A percentile compares a stretch with the other conserved stretches of the same genome.
These are phyloP conservation scores for Stramonita haemastoma DNA, from an alignment of 2,888 invertebrate genomes.

Conservation along the genomic window DNA sequence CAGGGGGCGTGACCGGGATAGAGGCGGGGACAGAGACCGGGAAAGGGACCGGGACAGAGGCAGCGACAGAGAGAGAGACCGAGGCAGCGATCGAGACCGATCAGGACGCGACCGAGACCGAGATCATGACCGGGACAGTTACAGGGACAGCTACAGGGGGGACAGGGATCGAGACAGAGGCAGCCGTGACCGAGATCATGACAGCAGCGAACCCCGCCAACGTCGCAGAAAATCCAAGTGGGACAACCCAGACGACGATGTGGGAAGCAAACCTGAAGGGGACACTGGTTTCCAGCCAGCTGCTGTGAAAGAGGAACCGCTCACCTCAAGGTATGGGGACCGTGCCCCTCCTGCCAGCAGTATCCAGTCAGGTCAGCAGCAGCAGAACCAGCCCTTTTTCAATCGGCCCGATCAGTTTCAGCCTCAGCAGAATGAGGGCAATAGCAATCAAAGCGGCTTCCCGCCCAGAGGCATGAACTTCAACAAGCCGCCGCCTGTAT, in stretches of 20 bases:
- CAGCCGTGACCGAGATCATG: conserved; percentile 36
- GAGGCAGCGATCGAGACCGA: background rate
- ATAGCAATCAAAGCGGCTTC: background rate
- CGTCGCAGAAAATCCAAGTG: conserved; percentile 48
- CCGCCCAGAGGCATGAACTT: conserved; percentile 28
- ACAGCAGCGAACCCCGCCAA: conserved; percentile 41
- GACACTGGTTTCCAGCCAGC: conserved; percentile 14
- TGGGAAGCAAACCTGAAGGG: background rate
- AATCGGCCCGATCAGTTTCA: conserved; percentile 3
- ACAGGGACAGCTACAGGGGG: conserved; percentile 24
- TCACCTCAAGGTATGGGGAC: background rate
- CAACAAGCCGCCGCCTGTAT: background rate
- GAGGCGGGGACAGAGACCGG: conserved; percentile 27
- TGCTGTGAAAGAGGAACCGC: conserved; percentile 1
- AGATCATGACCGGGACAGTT: background rate
- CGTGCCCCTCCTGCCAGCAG: background rate
- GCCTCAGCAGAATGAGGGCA: background rate
- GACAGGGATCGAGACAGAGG: conserved; percentile 35
- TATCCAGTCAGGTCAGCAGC: conserved; percentile 23
- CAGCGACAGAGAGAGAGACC: conserved; percentile 26
- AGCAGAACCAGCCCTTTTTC: conserved; percentile 12
- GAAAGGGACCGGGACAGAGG: conserved; percentile 3
- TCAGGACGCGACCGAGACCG: conserved; percentile 26
- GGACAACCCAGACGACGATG: conserved; percentile 48
- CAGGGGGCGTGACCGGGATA: conserved; percentile 19